Conservation (phyloP, 2,113 vertebrate species). For the Bambusicola thoracicus region DNA sequence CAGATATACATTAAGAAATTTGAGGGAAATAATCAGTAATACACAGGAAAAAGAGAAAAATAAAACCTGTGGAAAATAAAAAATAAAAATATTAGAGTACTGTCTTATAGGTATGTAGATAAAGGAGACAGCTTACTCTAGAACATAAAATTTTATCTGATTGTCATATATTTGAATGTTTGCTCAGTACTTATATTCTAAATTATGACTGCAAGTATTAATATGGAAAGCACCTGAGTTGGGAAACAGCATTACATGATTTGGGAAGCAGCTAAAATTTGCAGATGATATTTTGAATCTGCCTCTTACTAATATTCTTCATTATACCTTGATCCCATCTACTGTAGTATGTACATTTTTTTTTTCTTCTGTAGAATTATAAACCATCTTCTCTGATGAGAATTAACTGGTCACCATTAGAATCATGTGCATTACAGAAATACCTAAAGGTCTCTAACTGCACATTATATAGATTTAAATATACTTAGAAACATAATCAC, state of each 20-base stretch:
- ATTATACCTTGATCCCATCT: neutral
- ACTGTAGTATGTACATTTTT: neutral
- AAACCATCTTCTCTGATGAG: neutral
- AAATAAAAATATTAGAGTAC: neutral
- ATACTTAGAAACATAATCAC: neutral
- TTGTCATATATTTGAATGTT: neutral
- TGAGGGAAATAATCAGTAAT: neutral
- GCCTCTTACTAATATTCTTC: neutral
- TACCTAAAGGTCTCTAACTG: neutral
- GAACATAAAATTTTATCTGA: neutral
- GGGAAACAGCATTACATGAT: neutral
- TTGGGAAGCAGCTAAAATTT: neutral
- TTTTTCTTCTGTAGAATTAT: neutral
- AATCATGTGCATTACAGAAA: neutral
- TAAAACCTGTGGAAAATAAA: accelerated
- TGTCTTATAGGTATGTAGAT: neutral
- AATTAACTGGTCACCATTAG: neutral
- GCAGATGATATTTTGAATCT: neutral
- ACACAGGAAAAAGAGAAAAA: neutral
- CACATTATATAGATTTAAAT: neutral
- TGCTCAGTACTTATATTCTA: neutral
- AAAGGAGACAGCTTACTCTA: neutral
- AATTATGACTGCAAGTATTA: neutral
- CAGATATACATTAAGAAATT: neutral
- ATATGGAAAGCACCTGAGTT: neutral